These are phyloP conservation scores for Plagodis pulveraria DNA, from an alignment of 2,888 invertebrate species.

Conservation along the genomic window DNA sequence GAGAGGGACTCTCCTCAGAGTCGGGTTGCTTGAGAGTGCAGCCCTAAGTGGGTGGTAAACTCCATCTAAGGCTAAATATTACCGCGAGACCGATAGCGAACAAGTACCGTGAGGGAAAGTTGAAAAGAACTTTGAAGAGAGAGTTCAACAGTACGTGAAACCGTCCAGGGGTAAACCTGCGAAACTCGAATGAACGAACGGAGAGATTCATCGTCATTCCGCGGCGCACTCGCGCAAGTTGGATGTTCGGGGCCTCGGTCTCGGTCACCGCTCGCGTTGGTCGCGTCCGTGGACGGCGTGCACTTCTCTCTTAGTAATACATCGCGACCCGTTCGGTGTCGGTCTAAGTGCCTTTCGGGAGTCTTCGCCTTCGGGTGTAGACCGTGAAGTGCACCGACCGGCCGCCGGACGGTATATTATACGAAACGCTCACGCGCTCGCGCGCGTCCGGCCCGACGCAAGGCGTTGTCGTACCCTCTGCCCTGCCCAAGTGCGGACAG, in stretches of 20 bases:
- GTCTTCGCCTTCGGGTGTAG: conserved; percentile 34
- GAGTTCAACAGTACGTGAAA: conserved; percentile 81
- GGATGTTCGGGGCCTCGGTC: too few relatives aligned
- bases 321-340: conserved; percentile 82
- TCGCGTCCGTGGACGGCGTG: too few relatives aligned
- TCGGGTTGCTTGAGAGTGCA: conserved; percentile 87
- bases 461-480: too few relatives aligned
- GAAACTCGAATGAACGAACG: conserved; percentile 81
- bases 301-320: conserved; percentile 74
- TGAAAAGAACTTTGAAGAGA: conserved; percentile 89
- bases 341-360: conserved; percentile 62
- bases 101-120: conserved; percentile 89
- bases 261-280: too few relatives aligned
- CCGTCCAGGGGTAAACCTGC: conserved; percentile 82
- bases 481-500: conserved; percentile 52
- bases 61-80: conserved; percentile 85
- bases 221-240: too few relatives aligned
- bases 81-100: conserved; percentile 87
- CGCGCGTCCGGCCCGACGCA: conserved; percentile 56
- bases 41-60: conserved; percentile 86
- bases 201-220: conserved; percentile 74
- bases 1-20: conserved; percentile 57
- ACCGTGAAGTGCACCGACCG: conserved; percentile 1
- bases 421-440: conserved; percentile 47
- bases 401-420: conserved; percentile 36